Conservation (phyloP, 2,113 vertebrate genomes). For the Ciconia boyciana region DNA sequence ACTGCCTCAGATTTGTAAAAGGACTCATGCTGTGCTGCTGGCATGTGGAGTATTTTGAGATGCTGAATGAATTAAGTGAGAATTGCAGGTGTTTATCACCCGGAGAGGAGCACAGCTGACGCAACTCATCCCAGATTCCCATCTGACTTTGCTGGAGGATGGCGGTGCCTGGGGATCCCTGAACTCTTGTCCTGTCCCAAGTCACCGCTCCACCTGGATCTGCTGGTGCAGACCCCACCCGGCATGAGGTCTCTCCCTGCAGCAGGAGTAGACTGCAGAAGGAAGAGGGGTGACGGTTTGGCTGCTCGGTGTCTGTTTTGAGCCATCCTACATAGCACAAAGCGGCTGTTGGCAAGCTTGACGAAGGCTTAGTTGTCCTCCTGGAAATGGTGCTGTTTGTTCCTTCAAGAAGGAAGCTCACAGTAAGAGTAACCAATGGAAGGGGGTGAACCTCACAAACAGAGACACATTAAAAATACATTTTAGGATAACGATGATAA, state of each 20-base stretch:
- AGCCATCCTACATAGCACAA: not conserved
- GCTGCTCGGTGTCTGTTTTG: not conserved
- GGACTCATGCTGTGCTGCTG: not conserved
- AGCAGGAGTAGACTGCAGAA: not conserved
- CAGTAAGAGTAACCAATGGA: not conserved
- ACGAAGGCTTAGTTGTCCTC: not conserved
- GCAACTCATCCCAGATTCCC: not conserved
- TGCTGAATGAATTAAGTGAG: not conserved
- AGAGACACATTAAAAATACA: fast-evolving
- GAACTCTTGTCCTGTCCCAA: not conserved
- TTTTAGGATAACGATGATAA: not conserved
- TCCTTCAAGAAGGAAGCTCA: not conserved
- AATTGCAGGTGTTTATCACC: not conserved
- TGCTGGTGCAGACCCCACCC: not conserved
- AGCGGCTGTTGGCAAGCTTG: not conserved
- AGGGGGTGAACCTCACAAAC: not conserved
- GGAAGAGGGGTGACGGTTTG: not conserved
- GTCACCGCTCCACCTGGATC: not conserved
- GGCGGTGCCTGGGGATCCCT: fast-evolving
- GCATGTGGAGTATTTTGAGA: not conserved
- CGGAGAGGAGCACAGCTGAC: not conserved
- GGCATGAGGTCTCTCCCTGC: not conserved
- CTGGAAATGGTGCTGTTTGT: not conserved
- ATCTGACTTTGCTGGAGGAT: not conserved
- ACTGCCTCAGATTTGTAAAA: not conserved